Evolutionary conservation across 2,113 vertebrate genomes (phyloP), one percentile per base, ranked within the genome.

Genomic region (Mandrillus leucophaeus): DNA sequence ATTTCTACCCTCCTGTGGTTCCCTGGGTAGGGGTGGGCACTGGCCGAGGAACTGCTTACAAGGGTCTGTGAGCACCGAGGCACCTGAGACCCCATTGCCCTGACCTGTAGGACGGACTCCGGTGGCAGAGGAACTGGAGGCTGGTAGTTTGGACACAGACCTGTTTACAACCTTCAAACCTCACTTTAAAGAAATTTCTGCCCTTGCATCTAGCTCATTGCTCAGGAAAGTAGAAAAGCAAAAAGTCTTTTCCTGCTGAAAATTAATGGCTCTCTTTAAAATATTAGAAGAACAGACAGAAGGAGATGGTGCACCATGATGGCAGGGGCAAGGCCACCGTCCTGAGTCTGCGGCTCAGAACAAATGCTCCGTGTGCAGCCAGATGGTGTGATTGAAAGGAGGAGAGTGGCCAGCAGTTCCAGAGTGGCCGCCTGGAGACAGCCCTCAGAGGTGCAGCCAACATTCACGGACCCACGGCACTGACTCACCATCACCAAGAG

Each of bases 401-500:
- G 90, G 20, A 35, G 9, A n/a, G 59, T 12, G 14, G 9, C 64
- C 93, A 68, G 95, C 22, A 75, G 0, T 8, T 57, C 13, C 20
- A 23, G 79, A 38, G 55, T 5, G 48, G 55, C 10, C 6, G 6
- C 55, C 61, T n/a, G 9, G 12, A 0, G 27, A 25, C 18, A 0
- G 8, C 13, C 13, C 14, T 20, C 30, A 3, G 35, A 45, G 84
- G 50, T 0, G 1, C 68, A 4, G 13, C 32, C 12, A n/a, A 20
- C 1, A 14, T 6, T 22, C 91, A 6, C 6, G 3, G 8, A 38
- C n/a, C 52, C 23, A 13, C 16, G 48, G 22, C 2, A 6, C 32
- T 2, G 1, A 5, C 1, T 0, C 1, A 55, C 7, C 7, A 3
- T 5, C 3, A 3, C 43, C 57, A 1, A 0, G 22, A 1, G n/a